phyloP scores from a whole-genome alignment of 2,888 invertebrate species.

The Amphipyra tragopoginis region DNA sequence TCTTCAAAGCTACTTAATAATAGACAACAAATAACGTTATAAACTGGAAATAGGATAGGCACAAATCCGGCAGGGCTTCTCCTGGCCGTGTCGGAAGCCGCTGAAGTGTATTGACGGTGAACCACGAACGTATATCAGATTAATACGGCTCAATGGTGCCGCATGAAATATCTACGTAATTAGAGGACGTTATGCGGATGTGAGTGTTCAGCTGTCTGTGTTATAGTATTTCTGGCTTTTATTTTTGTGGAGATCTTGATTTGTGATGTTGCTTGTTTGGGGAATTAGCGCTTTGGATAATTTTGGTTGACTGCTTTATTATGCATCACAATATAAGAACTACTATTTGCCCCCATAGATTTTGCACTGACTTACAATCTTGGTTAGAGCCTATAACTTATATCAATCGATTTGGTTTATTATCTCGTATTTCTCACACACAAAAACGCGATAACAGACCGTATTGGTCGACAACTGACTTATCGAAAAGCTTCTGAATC shows the following conservation, averaged over 20 bases:
- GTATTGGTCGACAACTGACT: too few relatives aligned
- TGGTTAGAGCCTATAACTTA: too few relatives aligned
- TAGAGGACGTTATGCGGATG: slow-evolving; percentile 22
- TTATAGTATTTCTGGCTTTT: slow-evolving; percentile 1
- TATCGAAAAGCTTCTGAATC: too few relatives aligned
- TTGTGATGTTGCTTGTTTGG: neutral
- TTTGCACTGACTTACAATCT: too few relatives aligned
- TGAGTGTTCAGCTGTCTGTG: slow-evolving; percentile 21
- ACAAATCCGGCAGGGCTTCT: slow-evolving; percentile 74
- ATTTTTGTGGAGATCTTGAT: slow-evolving; percentile 1
- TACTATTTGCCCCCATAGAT: too few relatives aligned
- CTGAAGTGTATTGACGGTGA: slow-evolving; percentile 68
- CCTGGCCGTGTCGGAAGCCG: slow-evolving; percentile 75
- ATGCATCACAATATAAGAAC: neutral
- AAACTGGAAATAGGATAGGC: slow-evolving; percentile 74
- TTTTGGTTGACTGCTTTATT: neutral
- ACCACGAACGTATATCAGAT: slow-evolving; percentile 73
- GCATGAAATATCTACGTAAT: slow-evolving; percentile 32
- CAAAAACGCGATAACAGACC: too few relatives aligned
- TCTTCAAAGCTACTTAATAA: slow-evolving; percentile 57
- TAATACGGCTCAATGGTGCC: slow-evolving; percentile 63
- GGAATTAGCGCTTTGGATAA: neutral
- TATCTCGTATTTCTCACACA: too few relatives aligned
- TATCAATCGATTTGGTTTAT: too few relatives aligned
- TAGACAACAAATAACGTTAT: slow-evolving; percentile 49